Percentiles rank a stretch among this genome's conserved stretches.
Conservation (phyloP, 2,888 invertebrate genomes). For the Rosalia funebris region DNA sequence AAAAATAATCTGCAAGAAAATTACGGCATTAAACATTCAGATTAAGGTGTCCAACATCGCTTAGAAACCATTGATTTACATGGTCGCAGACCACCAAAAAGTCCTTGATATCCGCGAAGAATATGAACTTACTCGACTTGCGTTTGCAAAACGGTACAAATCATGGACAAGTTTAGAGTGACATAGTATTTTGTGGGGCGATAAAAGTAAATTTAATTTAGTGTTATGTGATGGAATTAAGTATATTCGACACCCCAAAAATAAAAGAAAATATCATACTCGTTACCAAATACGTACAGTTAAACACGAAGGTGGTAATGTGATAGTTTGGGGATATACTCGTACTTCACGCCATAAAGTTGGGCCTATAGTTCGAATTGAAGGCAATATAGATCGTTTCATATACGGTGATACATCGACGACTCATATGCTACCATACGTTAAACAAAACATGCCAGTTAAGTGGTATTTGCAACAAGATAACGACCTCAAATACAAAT, state of each 20-base stretch:
- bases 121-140: neutral
- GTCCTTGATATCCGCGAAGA: neutral
- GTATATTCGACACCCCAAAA: neutral
- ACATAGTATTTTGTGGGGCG: neutral
- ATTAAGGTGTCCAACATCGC: neutral
- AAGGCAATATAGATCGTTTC: too few relatives aligned
- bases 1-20: neutral
- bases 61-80: neutral
- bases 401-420: neutral
- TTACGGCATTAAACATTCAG: neutral
- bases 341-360: too few relatives aligned
- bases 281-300: neutral
- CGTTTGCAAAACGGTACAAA: neutral
- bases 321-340: neutral
- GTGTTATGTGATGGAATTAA: neutral
- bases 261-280: neutral
- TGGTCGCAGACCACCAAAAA: neutral
- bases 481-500: neutral
- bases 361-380: too few relatives aligned
- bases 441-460: neutral
- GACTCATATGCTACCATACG: neutral
- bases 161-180: neutral
- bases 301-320: neutral
- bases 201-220: neutral
- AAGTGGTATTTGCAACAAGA: neutral